These are phyloP conservation scores for Drosophila buzzatii DNA, from an alignment of 2,888 invertebrate species.

Conservation along the genomic window DNA sequence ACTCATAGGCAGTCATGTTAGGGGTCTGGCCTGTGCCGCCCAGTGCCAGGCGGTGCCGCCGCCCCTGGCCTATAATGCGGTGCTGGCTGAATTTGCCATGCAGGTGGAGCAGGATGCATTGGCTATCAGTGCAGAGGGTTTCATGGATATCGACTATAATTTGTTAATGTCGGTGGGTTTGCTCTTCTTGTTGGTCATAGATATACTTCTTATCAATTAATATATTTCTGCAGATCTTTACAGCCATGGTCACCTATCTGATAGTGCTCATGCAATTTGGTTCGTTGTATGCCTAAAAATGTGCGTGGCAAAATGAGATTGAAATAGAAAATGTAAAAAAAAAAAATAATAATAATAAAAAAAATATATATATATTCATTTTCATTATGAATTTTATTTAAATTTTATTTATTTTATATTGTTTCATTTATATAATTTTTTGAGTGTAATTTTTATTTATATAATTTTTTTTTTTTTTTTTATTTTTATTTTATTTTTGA, in stretches of 20 bases:
- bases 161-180: slow-evolving; percentile 72
- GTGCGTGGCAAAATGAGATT: too few relatives aligned
- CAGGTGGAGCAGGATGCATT: slow-evolving; percentile 75
- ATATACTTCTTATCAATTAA: not conserved
- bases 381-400: too few relatives aligned
- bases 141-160: slow-evolving; percentile 71
- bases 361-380: too few relatives aligned
- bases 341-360: too few relatives aligned
- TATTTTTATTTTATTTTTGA: too few relatives aligned
- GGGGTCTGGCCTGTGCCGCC: slow-evolving; percentile 50
- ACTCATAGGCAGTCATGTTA: slow-evolving; percentile 55
- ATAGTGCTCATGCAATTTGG: slow-evolving; percentile 79
- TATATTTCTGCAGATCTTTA: slow-evolving; percentile 58
- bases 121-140: slow-evolving; percentile 65
- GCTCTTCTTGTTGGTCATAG: accelerated
- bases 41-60: slow-evolving; percentile 27
- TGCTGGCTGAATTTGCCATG: slow-evolving; percentile 70
- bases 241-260: slow-evolving; percentile 73
- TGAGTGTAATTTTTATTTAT: too few relatives aligned
- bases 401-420: too few relatives aligned
- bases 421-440: too few relatives aligned
- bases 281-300: slow-evolving; percentile 35
- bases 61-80: slow-evolving; percentile 54
- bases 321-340: too few relatives aligned
- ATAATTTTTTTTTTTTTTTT: too few relatives aligned